Evolutionary conservation across 2,113 vertebrate genomes (phyloP), one percentile per base, ranked within the genome.

Genomic region (Ochotona curzoniae): DNA sequence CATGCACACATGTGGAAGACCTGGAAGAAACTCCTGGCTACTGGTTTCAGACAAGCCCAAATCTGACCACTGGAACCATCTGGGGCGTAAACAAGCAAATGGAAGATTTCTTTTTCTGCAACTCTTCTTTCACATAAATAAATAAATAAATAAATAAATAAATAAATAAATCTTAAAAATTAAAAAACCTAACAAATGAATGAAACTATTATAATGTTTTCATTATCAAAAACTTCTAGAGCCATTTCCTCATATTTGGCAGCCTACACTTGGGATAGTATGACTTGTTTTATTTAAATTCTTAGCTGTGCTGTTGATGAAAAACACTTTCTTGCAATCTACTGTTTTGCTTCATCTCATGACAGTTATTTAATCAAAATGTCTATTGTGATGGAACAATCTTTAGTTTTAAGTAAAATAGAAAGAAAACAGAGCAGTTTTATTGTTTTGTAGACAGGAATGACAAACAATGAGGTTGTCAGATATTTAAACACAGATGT

Each of bases 281-380:
- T 88, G 47, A 84, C 61, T 61, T 94, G 74, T 67, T 92, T 96
- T 91, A 84, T 89, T 95, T 88, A 90, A 86, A 70, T 87, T 90
- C 74, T 80, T 93, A 93, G 54, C 60, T 83, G 11, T 79, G 61
- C 88, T 79, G 60, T 35, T 60, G 82, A 63, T 26, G 26, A 69
- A 67, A 93, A 63, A 8, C 51, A 79, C 49, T 73, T 80, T 89
- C n/a, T 93, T 84, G 73, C 61, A 88, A 44, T n/a, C 35, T 83
- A 84, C 66, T 80, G 8, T 83, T 95, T 92, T 81, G 8, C 11
- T 95, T 95, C 75, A 92, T 51, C 8, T 78, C 61, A 38, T 83
- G 78, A 92, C 79, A 86, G 9, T 92, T 38, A 95, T 97, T 95
- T 86, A 51, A 88, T 94, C 54, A 87, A 92, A 93, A 76, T 90